Base-by-base conservation (phyloP, 1,140 invertebrate genomes). In the Bombus ignitus region DNA sequence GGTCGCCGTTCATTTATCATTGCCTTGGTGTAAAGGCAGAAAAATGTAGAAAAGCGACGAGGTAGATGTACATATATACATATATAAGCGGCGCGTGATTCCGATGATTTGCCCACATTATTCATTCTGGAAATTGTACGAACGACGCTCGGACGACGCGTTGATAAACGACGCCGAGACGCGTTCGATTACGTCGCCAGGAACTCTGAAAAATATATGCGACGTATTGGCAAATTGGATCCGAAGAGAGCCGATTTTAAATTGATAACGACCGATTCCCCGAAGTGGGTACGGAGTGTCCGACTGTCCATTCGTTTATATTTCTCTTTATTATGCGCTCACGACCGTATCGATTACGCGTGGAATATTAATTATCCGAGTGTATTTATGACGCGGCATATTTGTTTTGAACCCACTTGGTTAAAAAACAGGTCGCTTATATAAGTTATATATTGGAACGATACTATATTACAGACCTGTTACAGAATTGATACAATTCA, bases 121-220 rank as follows among this genome's bases (percentile, higher is more conserved):
- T 76, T 75, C 73, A 53, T 75, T 76, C 47, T 5, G 13, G 15
- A 4, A 53, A 37, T 28, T 25, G 47, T 53, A 53, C 25, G 28
- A 53, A 75, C 32, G n/a, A 75, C 25, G n/a, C 32, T 35, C 28
- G 15, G 28, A 6, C 13, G 39, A n/a, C 25, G 3, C 22, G 25
- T 76, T 76, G 32, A 59, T 76, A 53, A 74, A 74, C 73, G 44
- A 35, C 73, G 74, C 25, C 47, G 35, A 57, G 47, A 75, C 72
- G 18, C 32, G 44, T 73, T 73, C 71, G n/a, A 73, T 73, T 44
- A 73, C 42, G 71, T 44, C 37, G 70, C 37, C 15, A n/a, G 42
- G 32, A 53, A 57, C 37, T 76, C 53, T 76, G 47, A 28, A 57
- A 57, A 76, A 57, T 57, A 57, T 37, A 57, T 25, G 25, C 5